Conservation (phyloP, 2,797 vertebrate species). For the Triplophysa bombifrons region DNA sequence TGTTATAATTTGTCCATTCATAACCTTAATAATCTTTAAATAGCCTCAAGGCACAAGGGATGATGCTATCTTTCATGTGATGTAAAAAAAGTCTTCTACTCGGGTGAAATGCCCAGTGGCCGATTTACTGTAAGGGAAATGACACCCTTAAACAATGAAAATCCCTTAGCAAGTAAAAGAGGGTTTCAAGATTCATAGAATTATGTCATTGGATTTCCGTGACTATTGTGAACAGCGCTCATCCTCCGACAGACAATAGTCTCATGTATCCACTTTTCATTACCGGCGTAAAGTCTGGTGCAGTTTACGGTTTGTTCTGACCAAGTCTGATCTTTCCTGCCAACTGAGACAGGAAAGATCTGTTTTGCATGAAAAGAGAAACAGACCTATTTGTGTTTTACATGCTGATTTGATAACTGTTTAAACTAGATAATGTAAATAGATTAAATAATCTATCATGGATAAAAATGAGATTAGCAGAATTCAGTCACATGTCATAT, state of each 20-base stretch:
- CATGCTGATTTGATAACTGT: not conserved
- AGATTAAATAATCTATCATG: not conserved
- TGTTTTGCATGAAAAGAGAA: not conserved
- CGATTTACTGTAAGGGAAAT: not conserved
- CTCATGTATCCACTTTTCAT: conserved; percentile 1
- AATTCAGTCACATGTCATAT: not conserved
- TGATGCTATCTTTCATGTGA: not conserved
- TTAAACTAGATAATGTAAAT: not conserved
- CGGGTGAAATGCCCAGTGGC: not conserved
- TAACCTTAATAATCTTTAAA: conserved; percentile 1
- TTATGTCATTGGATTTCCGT: not conserved
- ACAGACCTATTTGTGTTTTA: not conserved
- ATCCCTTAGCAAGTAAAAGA: conserved; percentile 10
- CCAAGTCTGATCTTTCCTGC: not conserved
- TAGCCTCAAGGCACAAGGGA: not conserved
- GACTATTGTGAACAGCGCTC: not conserved
- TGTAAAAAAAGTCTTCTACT: not conserved
- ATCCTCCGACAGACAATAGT: not conserved
- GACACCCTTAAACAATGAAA: not conserved
- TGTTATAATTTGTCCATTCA: not conserved
- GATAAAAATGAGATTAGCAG: not conserved
- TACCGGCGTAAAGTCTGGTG: not conserved
- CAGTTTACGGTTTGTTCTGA: not conserved
- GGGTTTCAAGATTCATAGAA: not conserved
- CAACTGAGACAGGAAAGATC: not conserved